phyloP scores from a whole-genome alignment of 2,797 vertebrate genomes.

The Hyperoplus lanceolatus region DNA sequence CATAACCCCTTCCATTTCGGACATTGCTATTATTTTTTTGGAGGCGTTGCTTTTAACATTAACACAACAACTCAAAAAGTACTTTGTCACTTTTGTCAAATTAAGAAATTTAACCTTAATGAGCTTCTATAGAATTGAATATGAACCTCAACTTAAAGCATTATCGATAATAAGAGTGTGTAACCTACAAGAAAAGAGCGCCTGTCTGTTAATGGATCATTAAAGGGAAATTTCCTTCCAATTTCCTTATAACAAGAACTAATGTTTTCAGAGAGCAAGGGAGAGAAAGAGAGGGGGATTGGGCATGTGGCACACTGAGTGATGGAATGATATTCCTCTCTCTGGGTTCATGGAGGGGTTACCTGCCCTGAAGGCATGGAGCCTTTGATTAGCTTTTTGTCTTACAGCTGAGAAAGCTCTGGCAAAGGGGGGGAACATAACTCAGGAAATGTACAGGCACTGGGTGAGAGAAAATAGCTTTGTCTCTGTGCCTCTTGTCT shows the following conservation, averaged over 20 bases:
- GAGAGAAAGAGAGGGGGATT: constrained; percentile 63
- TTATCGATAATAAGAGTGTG: constrained; percentile 34
- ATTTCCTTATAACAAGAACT: constrained; percentile 80
- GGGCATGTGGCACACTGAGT: constrained; percentile 77
- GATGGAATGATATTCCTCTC: constrained; percentile 90
- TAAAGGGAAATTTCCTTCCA: constrained; percentile 81
- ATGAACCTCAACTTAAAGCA: constrained; percentile 35
- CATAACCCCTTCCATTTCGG: no score
- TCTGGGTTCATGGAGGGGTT: constrained; percentile 90
- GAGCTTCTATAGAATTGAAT: constrained; percentile 22
- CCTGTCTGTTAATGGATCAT: constrained; percentile 75
- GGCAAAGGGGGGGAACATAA: constrained; percentile 78
- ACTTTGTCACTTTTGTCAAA: no score
- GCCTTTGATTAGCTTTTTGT: constrained; percentile 90
- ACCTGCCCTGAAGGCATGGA: constrained; percentile 85
- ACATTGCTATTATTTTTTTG: no score
- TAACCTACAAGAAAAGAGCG: constrained; percentile 38
- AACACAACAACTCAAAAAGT: no score
- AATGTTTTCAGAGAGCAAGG: constrained; percentile 79
- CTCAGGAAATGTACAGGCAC: constrained; percentile 78
- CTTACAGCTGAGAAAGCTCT: constrained; percentile 86
- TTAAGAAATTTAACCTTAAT: not conserved
- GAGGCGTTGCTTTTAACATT: no score
- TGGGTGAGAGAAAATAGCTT: constrained; percentile 78
- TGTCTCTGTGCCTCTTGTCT: constrained; percentile 71